These are phyloP conservation scores for Salvelinus fontinalis DNA, from an alignment of 2,113 vertebrate species.

Conservation along the genomic window DNA sequence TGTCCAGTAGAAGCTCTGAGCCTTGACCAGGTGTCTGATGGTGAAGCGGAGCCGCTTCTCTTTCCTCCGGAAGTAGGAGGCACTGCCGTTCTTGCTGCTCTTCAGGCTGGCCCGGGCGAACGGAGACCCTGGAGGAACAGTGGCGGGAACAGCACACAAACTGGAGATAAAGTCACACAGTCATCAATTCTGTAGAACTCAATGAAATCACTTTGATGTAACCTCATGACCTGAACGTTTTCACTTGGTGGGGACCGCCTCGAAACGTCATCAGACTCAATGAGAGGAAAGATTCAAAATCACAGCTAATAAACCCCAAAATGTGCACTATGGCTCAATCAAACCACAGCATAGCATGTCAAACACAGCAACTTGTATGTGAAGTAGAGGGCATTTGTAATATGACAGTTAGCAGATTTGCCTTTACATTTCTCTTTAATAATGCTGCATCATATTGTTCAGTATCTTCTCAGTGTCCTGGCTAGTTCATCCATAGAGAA, in stretches of 20 bases:
- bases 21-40: conserved; percentile 94
- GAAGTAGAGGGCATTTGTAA: neutral
- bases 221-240: neutral
- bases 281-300: neutral
- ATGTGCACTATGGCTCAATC: neutral
- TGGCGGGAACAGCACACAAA: conserved; percentile 32
- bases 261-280: neutral
- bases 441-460: neutral
- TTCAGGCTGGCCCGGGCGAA: conserved; percentile 90
- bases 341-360: neutral
- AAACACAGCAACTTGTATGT: neutral
- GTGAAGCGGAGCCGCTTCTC: conserved; percentile 95
- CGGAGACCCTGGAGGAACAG: conserved; percentile 84
- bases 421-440: too few species aligned
- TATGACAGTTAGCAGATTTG: neutral
- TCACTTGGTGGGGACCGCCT: neutral
- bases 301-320: too few species aligned
- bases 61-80: conserved; percentile 90
- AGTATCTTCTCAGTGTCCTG: neutral
- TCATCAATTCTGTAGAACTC: neutral
- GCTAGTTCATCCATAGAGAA: neutral
- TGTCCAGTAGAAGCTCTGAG: conserved; percentile 95
- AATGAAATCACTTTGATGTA: neutral
- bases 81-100: conserved; percentile 88
- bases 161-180: conserved; percentile 43